Percentiles rank a stretch among this genome's conserved stretches.
Conservation (phyloP, 1,140 invertebrate genomes). For the Plutomurus gul region DNA sequence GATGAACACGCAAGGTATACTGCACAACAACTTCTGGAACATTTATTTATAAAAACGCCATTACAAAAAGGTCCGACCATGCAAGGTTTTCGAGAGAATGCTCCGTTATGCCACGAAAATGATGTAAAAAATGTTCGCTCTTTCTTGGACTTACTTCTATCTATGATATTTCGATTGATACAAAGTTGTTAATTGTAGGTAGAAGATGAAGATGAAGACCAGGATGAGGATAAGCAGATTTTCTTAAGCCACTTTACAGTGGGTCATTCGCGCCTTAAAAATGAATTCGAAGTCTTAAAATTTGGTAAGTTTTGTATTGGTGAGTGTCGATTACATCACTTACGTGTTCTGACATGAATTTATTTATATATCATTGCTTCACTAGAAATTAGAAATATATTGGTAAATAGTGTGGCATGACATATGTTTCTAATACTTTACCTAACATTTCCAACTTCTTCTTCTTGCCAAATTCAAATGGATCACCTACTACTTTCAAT, state of each 20-base stretch:
- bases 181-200: conserved; percentile 1
- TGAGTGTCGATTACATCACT: too few relatives aligned
- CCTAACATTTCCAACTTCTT: too few relatives aligned
- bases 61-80: background rate
- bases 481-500: too few relatives aligned
- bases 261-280: conserved; percentile 72
- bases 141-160: background rate
- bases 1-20: conserved; percentile 72
- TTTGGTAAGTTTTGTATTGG: too few relatives aligned
- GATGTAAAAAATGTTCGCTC: background rate
- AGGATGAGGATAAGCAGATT: conserved; percentile 55
- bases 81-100: background rate
- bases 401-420: too few relatives aligned
- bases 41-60: conserved; percentile 59
- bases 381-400: too few relatives aligned
- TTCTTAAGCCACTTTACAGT: conserved; percentile 53
- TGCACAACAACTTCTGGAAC: conserved; percentile 67
- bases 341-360: too few relatives aligned
- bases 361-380: too few relatives aligned
- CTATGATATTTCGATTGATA: background rate
- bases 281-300: conserved; percentile 86
- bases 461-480: too few relatives aligned
- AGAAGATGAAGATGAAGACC: conserved; percentile 50
- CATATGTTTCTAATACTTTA: too few relatives aligned
- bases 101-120: background rate